Evolutionary conservation across 2,797 vertebrate species (phyloP).

Genomic region (Poeciliopsis turneri): DNA sequence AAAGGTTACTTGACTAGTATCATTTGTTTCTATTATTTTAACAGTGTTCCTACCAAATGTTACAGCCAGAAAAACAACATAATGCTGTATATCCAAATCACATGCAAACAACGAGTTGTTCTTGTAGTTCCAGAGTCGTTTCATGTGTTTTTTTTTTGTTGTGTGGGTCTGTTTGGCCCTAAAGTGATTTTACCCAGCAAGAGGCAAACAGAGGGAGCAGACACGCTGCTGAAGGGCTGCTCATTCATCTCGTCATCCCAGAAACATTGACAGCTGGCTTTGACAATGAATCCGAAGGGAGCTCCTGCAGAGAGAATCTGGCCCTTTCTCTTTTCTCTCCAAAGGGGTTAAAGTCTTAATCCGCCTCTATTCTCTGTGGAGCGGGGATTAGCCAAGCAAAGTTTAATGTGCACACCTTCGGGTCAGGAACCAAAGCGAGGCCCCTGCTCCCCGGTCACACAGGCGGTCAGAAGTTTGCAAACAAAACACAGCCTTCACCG

Average conservation of each 20-base stretch:
- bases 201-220: slow-evolving; percentile 73
- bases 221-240: slow-evolving; percentile 64
- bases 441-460: slow-evolving; percentile 36
- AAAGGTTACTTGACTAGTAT: not conserved
- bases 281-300: slow-evolving; percentile 69
- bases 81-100: not conserved
- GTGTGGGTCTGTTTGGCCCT: slow-evolving; percentile 30
- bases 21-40: not conserved
- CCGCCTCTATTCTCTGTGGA: slow-evolving; percentile 73
- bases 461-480: slow-evolving; percentile 48
- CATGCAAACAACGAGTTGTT: not conserved
- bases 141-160: slow-evolving; percentile 19
- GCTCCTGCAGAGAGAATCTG: slow-evolving; percentile 66
- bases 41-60: not conserved
- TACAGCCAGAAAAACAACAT: not conserved
- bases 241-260: slow-evolving; percentile 64
- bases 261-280: slow-evolving; percentile 81
- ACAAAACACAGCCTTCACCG: slow-evolving; percentile 44
- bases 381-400: slow-evolving; percentile 75
- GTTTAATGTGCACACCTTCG: slow-evolving; percentile 69
- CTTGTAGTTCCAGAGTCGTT: slow-evolving; percentile 14
- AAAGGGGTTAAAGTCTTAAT: slow-evolving; percentile 81
- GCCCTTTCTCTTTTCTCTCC: slow-evolving; percentile 59
- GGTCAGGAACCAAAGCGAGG: slow-evolving; percentile 56
- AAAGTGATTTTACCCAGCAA: slow-evolving; percentile 62